phyloP scores from a whole-genome alignment of 1,140 invertebrate genomes.

The Rhopalosiphum maidis region DNA sequence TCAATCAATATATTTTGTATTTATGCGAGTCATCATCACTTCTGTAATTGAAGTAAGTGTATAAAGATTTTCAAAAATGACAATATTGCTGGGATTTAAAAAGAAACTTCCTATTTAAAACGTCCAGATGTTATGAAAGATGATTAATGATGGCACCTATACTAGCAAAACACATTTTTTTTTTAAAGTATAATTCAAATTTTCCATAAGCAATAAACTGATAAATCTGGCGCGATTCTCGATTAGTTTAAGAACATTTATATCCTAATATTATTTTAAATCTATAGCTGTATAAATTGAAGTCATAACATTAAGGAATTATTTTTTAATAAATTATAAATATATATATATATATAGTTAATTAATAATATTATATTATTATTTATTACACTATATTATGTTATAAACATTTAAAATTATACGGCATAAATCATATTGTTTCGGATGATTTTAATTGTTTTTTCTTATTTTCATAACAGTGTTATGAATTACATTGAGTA shows the following conservation, averaged over 20 bases:
- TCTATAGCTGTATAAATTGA: not conserved
- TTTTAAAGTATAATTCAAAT: not conserved
- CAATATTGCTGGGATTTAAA: not conserved
- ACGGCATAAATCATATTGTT: not conserved
- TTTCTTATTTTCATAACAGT: not conserved
- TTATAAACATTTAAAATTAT: not conserved
- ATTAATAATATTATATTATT: not conserved
- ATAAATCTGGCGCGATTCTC: not conserved
- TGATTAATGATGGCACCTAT: conserved; percentile 9
- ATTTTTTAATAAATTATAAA: too few species aligned
- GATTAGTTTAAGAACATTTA: not conserved
- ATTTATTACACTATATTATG: not conserved
- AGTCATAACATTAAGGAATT: too few species aligned
- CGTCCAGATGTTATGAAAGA: conserved; percentile 3
- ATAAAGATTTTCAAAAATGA: conserved; percentile 18
- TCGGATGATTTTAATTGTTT: not conserved
- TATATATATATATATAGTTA: too few species aligned
- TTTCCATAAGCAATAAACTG: not conserved
- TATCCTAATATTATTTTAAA: not conserved
- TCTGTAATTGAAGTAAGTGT: conserved; percentile 24
- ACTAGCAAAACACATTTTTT: not conserved
- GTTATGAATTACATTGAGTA: not conserved
- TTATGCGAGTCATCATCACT: conserved; percentile 39
- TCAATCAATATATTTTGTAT: conserved; percentile 14
- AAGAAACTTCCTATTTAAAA: not conserved